Base-by-base conservation (phyloP, 2,797 vertebrate genomes). In the Anolis apletophallus region DNA sequence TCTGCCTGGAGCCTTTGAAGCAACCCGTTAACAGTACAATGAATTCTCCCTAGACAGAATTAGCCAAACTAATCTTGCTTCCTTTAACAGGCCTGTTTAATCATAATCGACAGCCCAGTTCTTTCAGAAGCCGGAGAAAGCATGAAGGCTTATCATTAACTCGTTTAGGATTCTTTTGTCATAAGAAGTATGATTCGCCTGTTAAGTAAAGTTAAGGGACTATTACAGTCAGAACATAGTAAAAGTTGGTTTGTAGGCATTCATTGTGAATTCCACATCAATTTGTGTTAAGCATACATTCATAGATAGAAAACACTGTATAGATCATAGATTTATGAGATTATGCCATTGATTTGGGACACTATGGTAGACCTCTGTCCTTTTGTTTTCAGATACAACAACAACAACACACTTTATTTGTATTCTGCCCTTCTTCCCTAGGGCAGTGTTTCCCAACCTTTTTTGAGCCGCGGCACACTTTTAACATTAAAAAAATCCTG, bases 81-180 rank as follows among this genome's bases (percentile, higher is more conserved):
- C 52, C 64, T 32, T 80, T 61, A 82, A 50, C 21, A 69, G 68
- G n/a, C 79, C 32, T 85, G 6, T 73, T 73, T 55, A 61, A 36
- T 83, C 79, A 67, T 88, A 59, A 32, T 89, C 19, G 16, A 32
- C 69, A 80, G 0, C 36, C 11, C 57, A 90, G 59, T 40, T 14
- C 0, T 85, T 84, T 52, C 29, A 55, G 82, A 91, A 82, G 36
- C 55, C 54, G 1, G 34, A n/a, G 52, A 82, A 29, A 0, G 78
- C 81, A 80, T 88, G 16, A 68, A 17, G 73, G 32, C 61, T 55
- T 12, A 14, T 57, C 80, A 69, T 83, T 14, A 74, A 32, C 80
- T 74, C 10, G 34, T 82, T 34, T 11, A 6, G 5, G 5, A 0
- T 75, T 87, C 85, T 23, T 0, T 0, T 71, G 10, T 69, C 14